A percentile compares a stretch with the other conserved stretches of the same genome.
Conservation (phyloP, 2,113 vertebrate genomes). For the Rattus norvegicus region DNA sequence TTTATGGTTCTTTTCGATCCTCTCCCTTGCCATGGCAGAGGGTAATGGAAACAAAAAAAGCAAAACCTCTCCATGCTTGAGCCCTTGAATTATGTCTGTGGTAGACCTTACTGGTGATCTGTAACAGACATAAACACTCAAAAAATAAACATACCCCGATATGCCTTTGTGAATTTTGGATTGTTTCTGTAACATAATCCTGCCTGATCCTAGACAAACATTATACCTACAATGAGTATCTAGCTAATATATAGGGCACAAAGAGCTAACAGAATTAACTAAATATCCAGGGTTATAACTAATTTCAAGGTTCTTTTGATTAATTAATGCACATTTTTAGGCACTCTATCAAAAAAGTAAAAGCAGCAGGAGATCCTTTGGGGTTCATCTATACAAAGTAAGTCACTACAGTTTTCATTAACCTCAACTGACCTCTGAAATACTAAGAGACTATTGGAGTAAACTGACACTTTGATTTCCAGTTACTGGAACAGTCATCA, state of each 20-base stretch:
- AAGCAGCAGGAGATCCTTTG: slow-evolving; percentile 17
- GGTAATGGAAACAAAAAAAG: neutral
- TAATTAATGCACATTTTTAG: slow-evolving; percentile 15
- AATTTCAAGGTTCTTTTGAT: neutral
- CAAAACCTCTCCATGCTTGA: neutral
- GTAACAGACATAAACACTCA: neutral
- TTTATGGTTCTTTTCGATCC: neutral
- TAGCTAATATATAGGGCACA: neutral
- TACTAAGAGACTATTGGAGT: neutral
- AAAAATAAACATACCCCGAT: neutral
- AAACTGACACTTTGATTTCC: neutral
- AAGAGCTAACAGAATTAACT: neutral
- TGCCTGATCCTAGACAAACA: neutral
- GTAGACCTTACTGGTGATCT: neutral
- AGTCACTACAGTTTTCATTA: slow-evolving; percentile 22
- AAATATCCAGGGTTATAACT: neutral
- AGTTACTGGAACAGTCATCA: slow-evolving; percentile 47
- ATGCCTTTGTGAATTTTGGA: neutral
- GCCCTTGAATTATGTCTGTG: neutral
- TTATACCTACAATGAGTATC: neutral
- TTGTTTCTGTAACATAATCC: neutral
- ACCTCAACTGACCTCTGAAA: slow-evolving; percentile 48
- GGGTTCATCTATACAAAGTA: slow-evolving; percentile 42
- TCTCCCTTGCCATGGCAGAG: neutral
- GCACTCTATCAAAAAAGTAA: neutral